phyloP scores from a whole-genome alignment of 2,888 invertebrate species.

The Catocala nupta region DNA sequence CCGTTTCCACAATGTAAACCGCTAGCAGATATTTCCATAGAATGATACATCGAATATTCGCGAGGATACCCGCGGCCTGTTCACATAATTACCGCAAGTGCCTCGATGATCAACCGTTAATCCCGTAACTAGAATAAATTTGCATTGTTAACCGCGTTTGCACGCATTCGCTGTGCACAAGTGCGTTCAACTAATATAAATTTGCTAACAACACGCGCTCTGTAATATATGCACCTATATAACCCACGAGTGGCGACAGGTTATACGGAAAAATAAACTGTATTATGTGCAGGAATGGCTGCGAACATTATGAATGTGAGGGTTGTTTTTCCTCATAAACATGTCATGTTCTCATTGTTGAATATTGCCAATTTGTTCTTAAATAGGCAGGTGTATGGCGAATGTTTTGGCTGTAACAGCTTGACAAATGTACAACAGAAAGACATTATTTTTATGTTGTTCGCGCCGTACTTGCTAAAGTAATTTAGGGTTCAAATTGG shows the following conservation, averaged over 20 bases:
- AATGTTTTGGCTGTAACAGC: constrained; percentile 3
- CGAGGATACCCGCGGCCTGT: constrained; percentile 58
- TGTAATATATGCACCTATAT: constrained; percentile 18
- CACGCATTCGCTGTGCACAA: constrained; percentile 59
- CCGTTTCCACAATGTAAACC: constrained; percentile 20
- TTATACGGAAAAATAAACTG: constrained; percentile 22
- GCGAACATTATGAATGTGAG: constrained; percentile 26
- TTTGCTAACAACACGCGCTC: constrained; percentile 57
- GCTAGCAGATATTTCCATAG: constrained; percentile 37
- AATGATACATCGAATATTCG: constrained; percentile 55
- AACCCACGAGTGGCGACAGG: constrained; percentile 4
- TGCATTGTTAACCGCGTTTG: constrained; percentile 76
- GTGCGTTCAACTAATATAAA: constrained; percentile 69
- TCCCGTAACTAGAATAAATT: constrained; percentile 81
- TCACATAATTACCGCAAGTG: constrained; percentile 80
- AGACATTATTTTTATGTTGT: not conserved
- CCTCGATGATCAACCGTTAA: constrained; percentile 79
- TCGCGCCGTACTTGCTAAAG: too few relatives aligned
- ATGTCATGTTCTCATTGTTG: constrained; percentile 28
- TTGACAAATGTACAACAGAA: constrained; percentile 2
- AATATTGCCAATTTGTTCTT: constrained; percentile 24
- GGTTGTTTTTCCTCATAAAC: constrained; percentile 39
- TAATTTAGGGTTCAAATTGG: too few relatives aligned
- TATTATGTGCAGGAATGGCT: constrained; percentile 18
- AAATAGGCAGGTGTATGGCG: constrained; percentile 7